phyloP scores from a whole-genome alignment of 2,888 invertebrate species.

The Seira musarum region DNA sequence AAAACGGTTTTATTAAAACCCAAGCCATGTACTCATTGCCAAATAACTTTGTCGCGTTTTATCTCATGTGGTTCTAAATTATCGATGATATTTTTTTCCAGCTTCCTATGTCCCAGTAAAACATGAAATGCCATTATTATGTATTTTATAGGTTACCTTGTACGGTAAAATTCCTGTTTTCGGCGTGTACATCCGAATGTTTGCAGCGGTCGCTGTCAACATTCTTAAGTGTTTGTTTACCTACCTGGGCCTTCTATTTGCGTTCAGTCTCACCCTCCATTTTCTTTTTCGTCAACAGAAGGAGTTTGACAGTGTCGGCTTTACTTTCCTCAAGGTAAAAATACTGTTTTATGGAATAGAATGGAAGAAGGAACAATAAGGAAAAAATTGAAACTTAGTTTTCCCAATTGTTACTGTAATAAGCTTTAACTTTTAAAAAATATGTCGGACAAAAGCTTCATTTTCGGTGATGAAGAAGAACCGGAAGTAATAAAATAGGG shows the following conservation, averaged over 20 bases:
- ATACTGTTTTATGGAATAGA: background rate
- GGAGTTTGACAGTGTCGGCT: slow-evolving; percentile 70
- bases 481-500: slow-evolving; percentile 4
- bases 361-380: background rate
- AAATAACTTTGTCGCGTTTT: slow-evolving; percentile 24
- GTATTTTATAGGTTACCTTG: slow-evolving; percentile 65
- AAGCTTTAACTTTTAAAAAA: background rate
- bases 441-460: background rate
- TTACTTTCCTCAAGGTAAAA: slow-evolving; percentile 70
- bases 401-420: no score
- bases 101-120: background rate
- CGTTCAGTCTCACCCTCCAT: slow-evolving; percentile 70
- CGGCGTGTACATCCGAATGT: slow-evolving; percentile 69
- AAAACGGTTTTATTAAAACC: no score
- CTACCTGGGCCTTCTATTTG: slow-evolving; percentile 70
- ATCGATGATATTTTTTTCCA: slow-evolving; percentile 15
- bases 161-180: slow-evolving; percentile 70
- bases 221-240: slow-evolving; percentile 70
- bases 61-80: background rate
- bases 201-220: slow-evolving; percentile 69
- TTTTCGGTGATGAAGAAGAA: background rate
- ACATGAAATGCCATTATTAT: background rate
- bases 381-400: background rate
- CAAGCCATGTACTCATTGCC: no score
- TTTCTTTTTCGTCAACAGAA: slow-evolving; percentile 69